These are phyloP conservation scores for Keiferia lycopersicella DNA, from an alignment of 2,888 invertebrate genomes.

Conservation along the genomic window DNA sequence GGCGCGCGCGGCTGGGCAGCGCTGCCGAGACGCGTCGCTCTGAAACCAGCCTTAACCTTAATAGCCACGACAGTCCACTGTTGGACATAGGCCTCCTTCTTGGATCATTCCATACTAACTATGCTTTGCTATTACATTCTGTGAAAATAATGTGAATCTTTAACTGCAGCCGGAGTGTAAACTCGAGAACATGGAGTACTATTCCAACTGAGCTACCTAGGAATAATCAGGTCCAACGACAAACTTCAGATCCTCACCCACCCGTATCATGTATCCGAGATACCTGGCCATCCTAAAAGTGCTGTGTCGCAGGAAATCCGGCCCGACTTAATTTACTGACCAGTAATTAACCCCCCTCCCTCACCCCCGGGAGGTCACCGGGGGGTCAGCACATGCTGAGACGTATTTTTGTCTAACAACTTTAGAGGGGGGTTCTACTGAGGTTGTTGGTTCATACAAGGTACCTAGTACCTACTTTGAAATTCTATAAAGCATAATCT, in stretches of 20 bases:
- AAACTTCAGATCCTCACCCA: conserved; percentile 1
- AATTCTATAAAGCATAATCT: too few relatives aligned
- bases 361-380: not conserved
- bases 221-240: not conserved
- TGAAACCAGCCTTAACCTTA: too few relatives aligned
- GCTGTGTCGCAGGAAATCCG: conserved; percentile 17
- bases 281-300: conserved; percentile 17
- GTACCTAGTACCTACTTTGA: too few relatives aligned
- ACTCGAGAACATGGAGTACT: too few relatives aligned
- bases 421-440: not conserved
- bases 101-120: too few relatives aligned
- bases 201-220: not conserved
- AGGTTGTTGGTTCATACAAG: not conserved
- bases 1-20: too few relatives aligned
- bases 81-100: too few relatives aligned
- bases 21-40: too few relatives aligned
- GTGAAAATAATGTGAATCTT: too few relatives aligned
- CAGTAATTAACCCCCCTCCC: conserved; percentile 25
- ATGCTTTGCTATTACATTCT: too few relatives aligned
- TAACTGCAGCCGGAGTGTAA: too few relatives aligned
- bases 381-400: conserved; percentile 24
- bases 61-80: too few relatives aligned
- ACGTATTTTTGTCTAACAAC: conserved; percentile 28
- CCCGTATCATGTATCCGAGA: conserved; percentile 18
- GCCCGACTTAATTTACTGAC: conserved; percentile 26